A percentile compares a stretch with the other conserved stretches of the same genome.
Conservation (phyloP, 2,888 invertebrate genomes). For the Trissolcus brochymenae region DNA sequence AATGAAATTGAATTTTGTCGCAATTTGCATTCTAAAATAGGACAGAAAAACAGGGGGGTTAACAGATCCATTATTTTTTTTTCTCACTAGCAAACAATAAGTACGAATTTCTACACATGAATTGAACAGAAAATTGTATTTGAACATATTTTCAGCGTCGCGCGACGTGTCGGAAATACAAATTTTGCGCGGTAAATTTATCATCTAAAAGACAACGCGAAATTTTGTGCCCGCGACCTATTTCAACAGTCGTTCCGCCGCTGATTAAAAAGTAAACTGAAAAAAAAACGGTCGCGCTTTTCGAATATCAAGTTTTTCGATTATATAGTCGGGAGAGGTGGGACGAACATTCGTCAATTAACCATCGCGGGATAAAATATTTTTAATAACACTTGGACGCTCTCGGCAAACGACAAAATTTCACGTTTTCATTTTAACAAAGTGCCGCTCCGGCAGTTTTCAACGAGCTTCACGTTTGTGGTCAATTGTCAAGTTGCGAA, state of each 20-base stretch:
- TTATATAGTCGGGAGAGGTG: too few relatives aligned
- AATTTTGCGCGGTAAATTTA: not conserved
- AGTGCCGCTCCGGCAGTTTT: too few relatives aligned
- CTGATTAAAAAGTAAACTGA: not conserved
- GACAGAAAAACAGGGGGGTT: not conserved
- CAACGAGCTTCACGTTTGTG: not conserved
- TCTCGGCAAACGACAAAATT: too few relatives aligned
- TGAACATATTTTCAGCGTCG: slow-evolving; percentile 1
- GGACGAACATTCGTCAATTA: too few relatives aligned
- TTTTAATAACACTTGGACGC: too few relatives aligned
- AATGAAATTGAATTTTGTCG: not conserved
- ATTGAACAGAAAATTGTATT: slow-evolving; percentile 3
- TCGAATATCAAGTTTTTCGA: too few relatives aligned
- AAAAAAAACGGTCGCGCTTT: too few relatives aligned
- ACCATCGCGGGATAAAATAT: too few relatives aligned
- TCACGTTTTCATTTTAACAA: too few relatives aligned
- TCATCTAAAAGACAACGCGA: not conserved
- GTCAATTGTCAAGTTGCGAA: slow-evolving; percentile 7
- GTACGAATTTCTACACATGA: not conserved
- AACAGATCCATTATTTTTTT: not conserved
- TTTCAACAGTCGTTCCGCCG: not conserved
- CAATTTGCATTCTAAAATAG: not conserved
- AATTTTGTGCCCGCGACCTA: not conserved
- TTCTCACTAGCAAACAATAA: slow-evolving; percentile 6
- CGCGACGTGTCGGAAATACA: not conserved